Evolutionary conservation across 2,888 invertebrate genomes (phyloP).

Genomic region (Nemurella pictetii): DNA sequence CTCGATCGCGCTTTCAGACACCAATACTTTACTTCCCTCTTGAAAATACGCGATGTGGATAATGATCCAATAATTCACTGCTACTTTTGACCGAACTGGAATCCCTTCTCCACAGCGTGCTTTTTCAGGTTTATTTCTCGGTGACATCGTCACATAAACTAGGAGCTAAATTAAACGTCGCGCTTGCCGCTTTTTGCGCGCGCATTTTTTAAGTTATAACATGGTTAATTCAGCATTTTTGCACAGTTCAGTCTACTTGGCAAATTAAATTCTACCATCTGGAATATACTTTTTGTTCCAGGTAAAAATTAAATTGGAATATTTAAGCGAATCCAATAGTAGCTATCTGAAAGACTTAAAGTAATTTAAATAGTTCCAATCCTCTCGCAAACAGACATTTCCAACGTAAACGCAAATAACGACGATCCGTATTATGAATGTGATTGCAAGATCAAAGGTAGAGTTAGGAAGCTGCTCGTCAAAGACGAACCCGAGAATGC

Average conservation of each 20-base stretch:
- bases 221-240: neutral
- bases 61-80: neutral
- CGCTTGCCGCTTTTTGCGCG: neutral
- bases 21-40: neutral
- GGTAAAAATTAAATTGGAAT: neutral
- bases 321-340: neutral
- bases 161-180: neutral
- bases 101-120: neutral
- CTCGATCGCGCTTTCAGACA: neutral
- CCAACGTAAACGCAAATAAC: neutral
- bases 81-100: neutral
- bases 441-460: neutral
- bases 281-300: neutral
- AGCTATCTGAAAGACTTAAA: neutral
- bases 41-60: neutral
- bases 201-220: neutral
- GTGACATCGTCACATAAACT: neutral
- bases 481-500: neutral
- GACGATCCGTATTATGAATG: neutral
- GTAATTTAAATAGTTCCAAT: neutral
- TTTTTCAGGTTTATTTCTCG: neutral
- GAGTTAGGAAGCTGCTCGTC: neutral
- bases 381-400: neutral
- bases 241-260: neutral
- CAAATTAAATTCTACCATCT: neutral